Conservation (phyloP, 2,888 invertebrate genomes). For the Pterostichus madidus region DNA sequence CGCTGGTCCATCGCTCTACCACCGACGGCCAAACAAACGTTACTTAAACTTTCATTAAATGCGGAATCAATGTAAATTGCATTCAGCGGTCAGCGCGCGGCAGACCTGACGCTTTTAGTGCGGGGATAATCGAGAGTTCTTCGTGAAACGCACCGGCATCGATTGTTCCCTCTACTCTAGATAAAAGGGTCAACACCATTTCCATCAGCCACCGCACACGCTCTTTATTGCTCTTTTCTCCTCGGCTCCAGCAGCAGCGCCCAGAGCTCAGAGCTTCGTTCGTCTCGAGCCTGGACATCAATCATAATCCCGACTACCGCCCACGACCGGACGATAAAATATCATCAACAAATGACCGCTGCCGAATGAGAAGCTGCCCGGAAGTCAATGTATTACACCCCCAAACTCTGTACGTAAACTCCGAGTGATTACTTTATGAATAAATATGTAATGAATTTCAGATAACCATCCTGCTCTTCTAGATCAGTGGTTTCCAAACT, state of each 20-base stretch:
- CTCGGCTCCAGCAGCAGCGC: slow-evolving; percentile 63
- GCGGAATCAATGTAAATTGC: slow-evolving; percentile 76
- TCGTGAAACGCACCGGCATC: slow-evolving; percentile 60
- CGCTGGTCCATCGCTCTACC: slow-evolving; percentile 67
- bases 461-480: no score
- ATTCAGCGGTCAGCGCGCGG: slow-evolving; percentile 74
- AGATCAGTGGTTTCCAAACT: no score
- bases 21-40: slow-evolving; percentile 72
- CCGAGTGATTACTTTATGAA: not conserved
- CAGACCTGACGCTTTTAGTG: slow-evolving; percentile 71
- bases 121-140: slow-evolving; percentile 73
- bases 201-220: slow-evolving; percentile 68
- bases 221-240: slow-evolving; percentile 70
- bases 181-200: slow-evolving; percentile 72
- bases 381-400: slow-evolving; percentile 17
- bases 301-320: slow-evolving; percentile 59
- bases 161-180: slow-evolving; percentile 67
- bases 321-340: slow-evolving; percentile 53
- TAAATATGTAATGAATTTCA: no score
- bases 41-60: slow-evolving; percentile 75
- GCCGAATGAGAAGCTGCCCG: slow-evolving; percentile 21
- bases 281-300: slow-evolving; percentile 56
- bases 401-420: not conserved
- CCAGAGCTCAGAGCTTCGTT: slow-evolving; percentile 67
- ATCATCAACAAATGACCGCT: slow-evolving; percentile 58